Percentiles rank a stretch among this genome's conserved stretches.
Conservation (phyloP, 2,888 invertebrate genomes). For the Apotomis turbidana region DNA sequence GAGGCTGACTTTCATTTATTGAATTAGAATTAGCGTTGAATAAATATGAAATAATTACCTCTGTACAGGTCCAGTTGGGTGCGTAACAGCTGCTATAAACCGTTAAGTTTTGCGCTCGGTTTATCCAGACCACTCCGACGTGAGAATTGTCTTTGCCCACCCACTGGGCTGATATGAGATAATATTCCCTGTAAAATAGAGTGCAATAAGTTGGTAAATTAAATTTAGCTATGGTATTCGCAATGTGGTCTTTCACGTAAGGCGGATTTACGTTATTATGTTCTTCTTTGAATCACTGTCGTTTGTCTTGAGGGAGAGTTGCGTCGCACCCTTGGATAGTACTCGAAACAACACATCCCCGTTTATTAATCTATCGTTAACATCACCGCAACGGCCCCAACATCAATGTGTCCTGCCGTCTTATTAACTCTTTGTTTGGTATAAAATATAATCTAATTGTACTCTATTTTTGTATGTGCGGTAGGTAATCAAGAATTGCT, state of each 20-base stretch:
- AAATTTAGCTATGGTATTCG: neutral
- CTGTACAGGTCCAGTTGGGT: slow-evolving; percentile 92
- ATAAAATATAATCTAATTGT: neutral
- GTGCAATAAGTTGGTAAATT: neutral
- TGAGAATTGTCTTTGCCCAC: slow-evolving; percentile 90
- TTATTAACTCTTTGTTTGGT: neutral
- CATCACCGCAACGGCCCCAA: too few relatives aligned
- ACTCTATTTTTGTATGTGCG: too few relatives aligned
- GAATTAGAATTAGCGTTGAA: neutral
- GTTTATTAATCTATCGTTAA: too few relatives aligned
- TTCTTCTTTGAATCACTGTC: too few relatives aligned
- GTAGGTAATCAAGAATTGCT: slow-evolving; percentile 64
- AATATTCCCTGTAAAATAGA: slow-evolving; percentile 89
- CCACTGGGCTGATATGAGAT: slow-evolving; percentile 96
- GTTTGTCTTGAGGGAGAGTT: too few relatives aligned
- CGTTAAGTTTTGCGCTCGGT: slow-evolving; percentile 95
- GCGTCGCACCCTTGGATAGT: too few relatives aligned
- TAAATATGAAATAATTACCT: slow-evolving; percentile 79
- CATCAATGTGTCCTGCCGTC: too few relatives aligned
- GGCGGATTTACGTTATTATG: too few relatives aligned
- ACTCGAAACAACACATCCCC: too few relatives aligned
- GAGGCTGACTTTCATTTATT: too few relatives aligned
- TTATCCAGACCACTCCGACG: slow-evolving; percentile 96
- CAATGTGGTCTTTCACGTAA: too few relatives aligned
- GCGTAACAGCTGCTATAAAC: slow-evolving; percentile 93